Percentiles rank a stretch among this genome's conserved stretches.
These are phyloP conservation scores for Lasiurus cinereus DNA, from an alignment of 2,113 vertebrate species.

Conservation along the genomic window DNA sequence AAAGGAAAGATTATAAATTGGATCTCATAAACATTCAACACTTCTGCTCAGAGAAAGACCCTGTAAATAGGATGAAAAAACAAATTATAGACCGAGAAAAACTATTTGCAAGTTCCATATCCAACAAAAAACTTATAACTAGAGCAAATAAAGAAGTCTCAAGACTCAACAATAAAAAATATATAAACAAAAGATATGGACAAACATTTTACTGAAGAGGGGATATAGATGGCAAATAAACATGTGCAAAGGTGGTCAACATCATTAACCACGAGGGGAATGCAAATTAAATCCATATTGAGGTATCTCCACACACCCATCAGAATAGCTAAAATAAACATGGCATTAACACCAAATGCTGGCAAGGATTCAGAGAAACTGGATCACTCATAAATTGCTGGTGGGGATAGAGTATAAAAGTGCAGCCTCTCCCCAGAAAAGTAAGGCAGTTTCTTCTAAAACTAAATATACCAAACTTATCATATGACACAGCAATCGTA, in stretches of 20 bases:
- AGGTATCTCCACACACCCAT: neutral
- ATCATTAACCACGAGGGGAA: neutral
- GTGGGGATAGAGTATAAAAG: neutral
- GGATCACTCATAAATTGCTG: neutral
- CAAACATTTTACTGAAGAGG: neutral
- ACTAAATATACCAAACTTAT: neutral
- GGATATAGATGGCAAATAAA: neutral
- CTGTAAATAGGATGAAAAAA: neutral
- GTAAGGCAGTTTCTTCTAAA: neutral
- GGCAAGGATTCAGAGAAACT: neutral
- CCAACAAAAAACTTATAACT: neutral
- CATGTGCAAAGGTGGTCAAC: neutral
- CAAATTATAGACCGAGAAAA: neutral
- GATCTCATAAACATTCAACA: neutral
- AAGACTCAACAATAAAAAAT: constrained; percentile 7
- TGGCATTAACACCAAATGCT: neutral
- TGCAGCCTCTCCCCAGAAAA: neutral
- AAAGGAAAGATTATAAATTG: neutral
- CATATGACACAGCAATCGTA: neutral
- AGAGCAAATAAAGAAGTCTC: neutral
- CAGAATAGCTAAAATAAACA: neutral
- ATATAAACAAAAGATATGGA: neutral
- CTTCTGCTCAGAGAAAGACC: neutral
- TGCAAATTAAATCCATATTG: neutral
- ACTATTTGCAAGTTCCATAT: constrained; percentile 30